phyloP scores from a whole-genome alignment of 2,888 invertebrate genomes.

The Cryptocephalus moraei region DNA sequence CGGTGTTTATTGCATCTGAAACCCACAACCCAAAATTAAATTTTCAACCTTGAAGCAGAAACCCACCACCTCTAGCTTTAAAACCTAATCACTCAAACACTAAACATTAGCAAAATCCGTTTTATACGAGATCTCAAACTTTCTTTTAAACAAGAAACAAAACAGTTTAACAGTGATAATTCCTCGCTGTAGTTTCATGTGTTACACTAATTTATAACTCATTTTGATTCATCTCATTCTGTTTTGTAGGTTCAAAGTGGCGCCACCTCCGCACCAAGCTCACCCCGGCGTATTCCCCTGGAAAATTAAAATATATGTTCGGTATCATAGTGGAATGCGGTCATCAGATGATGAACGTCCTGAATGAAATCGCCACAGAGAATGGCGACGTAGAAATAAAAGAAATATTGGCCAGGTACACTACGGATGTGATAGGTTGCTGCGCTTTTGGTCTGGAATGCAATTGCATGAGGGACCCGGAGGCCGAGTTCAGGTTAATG shows the following conservation, averaged over 20 bases:
- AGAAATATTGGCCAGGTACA: conserved; percentile 47
- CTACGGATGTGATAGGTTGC: conserved; percentile 51
- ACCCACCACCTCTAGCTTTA: too few species aligned
- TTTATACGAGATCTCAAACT: too few species aligned
- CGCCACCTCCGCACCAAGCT: conserved; percentile 50
- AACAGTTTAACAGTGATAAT: too few species aligned
- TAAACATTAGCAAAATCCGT: too few species aligned
- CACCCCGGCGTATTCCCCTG: conserved; percentile 56
- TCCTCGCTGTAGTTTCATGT: too few species aligned
- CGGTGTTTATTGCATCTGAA: too few species aligned
- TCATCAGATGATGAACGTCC: conserved; percentile 40
- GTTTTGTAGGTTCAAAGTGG: conserved; percentile 45
- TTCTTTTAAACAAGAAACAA: too few species aligned
- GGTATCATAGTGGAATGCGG: conserved; percentile 48
- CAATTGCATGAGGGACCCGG: conserved; percentile 45
- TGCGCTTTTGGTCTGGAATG: conserved; percentile 54
- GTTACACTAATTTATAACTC: too few species aligned
- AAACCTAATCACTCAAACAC: too few species aligned
- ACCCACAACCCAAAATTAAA: too few species aligned
- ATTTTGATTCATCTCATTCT: too few species aligned
- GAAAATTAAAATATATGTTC: conserved; percentile 57
- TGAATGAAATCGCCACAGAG: conserved; percentile 27
- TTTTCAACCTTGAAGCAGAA: too few species aligned
- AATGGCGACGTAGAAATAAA: conserved; percentile 32
- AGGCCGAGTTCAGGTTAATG: conserved; percentile 43